Base-by-base conservation (phyloP, 64 coral and sea anemone species). In the Dendronephthya gigantea region DNA sequence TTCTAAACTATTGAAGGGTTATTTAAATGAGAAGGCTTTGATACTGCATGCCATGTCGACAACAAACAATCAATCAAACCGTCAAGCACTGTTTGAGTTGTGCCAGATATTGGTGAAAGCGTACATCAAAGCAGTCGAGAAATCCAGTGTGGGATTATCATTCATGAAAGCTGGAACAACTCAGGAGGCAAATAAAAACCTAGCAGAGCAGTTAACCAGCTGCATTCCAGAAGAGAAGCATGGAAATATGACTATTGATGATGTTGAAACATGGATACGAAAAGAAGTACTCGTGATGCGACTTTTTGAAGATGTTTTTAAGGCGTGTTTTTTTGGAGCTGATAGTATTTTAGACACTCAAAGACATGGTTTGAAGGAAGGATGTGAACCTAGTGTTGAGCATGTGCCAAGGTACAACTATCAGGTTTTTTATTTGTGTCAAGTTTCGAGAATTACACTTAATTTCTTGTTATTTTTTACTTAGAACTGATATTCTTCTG, bases 371-470 rank as follows among this genome's bases (percentile, higher is more conserved):
- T 48, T 98, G 28, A 72, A 40, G 50, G 91, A 93, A 88, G 95
- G 95, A 25, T 98, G 95, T 81, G 92, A 93, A 32, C 92, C 91
- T 58, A 93, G 84, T 38, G 55, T 93, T 69, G 84, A 87, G 84
- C 95, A 98, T 88, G 76, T 98, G 9, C 86, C 87, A 50, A 93
- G 89, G n/a, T n/a, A n/a, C n/a, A n/a, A n/a, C n/a, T n/a, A n/a
- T n/a, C n/a, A n/a, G n/a, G n/a, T n/a, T n/a, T n/a, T n/a, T n/a
- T n/a, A n/a, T n/a, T n/a, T n/a, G n/a, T n/a, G n/a, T 51, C 29
- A 50, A 85, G 83, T 16, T 50, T 10, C n/a, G n/a, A 34, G 11
- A 28, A 85, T 50, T 17, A 51, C 30, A 35, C 29, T 35, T 85
- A 35, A 25, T 50, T 49, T 48, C 9, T 51, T 51, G 8, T 49